phyloP scores from a whole-genome alignment of 64 coral and sea anemone species.

The Actinia tenebrosa region DNA sequence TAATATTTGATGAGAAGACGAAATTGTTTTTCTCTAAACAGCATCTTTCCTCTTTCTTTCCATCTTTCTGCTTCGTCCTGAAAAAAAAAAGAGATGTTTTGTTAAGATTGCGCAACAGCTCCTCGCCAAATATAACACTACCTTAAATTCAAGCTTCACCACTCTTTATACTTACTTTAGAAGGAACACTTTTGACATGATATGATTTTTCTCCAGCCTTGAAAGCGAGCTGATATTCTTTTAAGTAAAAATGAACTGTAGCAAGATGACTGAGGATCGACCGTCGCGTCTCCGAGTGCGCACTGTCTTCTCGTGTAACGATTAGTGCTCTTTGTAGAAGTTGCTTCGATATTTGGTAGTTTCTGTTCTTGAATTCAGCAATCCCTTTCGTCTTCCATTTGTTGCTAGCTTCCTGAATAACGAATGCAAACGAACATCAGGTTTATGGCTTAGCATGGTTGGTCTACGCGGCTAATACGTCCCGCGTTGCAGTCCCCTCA shows the following conservation, averaged over 20 bases:
- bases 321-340: not conserved
- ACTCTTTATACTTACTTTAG: not conserved
- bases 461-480: too few relatives aligned
- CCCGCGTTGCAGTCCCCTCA: too few relatives aligned
- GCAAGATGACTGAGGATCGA: conserved; percentile 14
- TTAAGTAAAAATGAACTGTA: conserved; percentile 3
- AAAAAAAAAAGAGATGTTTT: not conserved
- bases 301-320: not conserved
- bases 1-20: conserved; percentile 16
- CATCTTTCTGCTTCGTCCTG: conserved; percentile 50
- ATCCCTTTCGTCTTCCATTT: not conserved
- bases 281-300: not conserved
- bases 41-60: conserved; percentile 58
- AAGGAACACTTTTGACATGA: not conserved
- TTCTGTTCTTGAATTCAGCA: not conserved
- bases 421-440: not conserved
- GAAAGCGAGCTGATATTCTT: not conserved
- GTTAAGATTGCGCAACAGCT: too few relatives aligned
- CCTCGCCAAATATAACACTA: too few relatives aligned
- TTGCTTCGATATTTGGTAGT: not conserved
- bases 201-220: not conserved
- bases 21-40: conserved; percentile 29
- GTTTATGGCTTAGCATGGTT: too few relatives aligned
- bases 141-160: too few relatives aligned
- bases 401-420: not conserved